Percentiles rank a stretch among this genome's conserved stretches.
These are phyloP conservation scores for Pantelozetes paolii DNA, from an alignment of 2,888 invertebrate species.

Conservation along the genomic window DNA sequence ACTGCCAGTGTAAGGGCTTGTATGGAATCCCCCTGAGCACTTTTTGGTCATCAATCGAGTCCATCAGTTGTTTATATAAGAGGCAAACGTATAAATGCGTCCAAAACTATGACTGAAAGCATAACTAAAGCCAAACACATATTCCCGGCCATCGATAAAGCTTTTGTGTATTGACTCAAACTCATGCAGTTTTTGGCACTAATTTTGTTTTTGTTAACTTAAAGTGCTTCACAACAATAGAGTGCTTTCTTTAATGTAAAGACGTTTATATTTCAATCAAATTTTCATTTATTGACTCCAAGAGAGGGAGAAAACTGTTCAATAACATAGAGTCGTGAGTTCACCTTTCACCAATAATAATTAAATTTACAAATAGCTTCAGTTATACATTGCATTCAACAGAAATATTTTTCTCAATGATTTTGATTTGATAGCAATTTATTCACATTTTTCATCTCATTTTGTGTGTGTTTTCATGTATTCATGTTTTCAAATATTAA, in stretches of 20 bases:
- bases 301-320: too few species aligned
- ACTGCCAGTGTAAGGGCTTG: conserved; percentile 2
- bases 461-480: too few species aligned
- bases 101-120: neutral
- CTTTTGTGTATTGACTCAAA: neutral
- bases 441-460: too few species aligned
- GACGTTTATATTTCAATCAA: neutral
- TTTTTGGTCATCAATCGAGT: conserved; percentile 25
- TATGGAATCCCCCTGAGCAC: neutral
- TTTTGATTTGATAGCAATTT: too few species aligned
- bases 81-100: conserved; percentile 15
- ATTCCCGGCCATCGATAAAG: neutral
- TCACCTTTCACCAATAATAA: too few species aligned
- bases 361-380: too few species aligned
- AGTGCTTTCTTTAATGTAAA: neutral
- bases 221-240: neutral
- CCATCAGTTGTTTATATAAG: conserved; percentile 18
- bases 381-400: too few species aligned
- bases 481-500: too few species aligned
- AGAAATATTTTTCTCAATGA: too few species aligned
- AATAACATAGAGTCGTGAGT: too few species aligned
- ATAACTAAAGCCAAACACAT: too few species aligned
- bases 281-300: neutral
- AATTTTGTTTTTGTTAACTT: conserved; percentile 12
- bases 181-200: neutral